Percentiles rank a stretch among this genome's conserved stretches.
Evolutionary conservation across 2,113 vertebrate genomes (phyloP).

Genomic region (Xiphophorus maculatus): DNA sequence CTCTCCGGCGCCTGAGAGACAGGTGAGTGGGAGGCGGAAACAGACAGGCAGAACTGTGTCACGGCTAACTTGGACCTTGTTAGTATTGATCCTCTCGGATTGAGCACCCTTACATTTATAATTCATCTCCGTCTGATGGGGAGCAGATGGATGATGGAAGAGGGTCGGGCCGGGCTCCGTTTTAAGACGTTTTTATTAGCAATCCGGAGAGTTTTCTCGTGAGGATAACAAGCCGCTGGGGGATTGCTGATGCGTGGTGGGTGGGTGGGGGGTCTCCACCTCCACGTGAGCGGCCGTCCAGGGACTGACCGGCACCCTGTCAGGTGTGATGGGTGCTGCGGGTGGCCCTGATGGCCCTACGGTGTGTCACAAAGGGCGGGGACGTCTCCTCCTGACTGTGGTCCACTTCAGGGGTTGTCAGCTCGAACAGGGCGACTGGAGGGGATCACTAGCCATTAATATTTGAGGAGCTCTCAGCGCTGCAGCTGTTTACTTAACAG

Average conservation of each 20-base stretch:
- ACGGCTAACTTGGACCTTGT: constrained; percentile 73
- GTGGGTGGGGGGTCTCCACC: background rate
- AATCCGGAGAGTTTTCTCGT: constrained; percentile 38
- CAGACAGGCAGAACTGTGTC: constrained; percentile 42
- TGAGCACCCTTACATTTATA: constrained; percentile 76
- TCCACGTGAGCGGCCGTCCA: background rate
- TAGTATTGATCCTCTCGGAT: constrained; percentile 77
- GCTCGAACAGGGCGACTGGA: constrained; percentile 46
- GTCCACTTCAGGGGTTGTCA: constrained; percentile 56
- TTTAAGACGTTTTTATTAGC: constrained; percentile 59
- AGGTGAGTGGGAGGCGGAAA: constrained; percentile 24
- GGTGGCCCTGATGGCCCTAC: constrained; percentile 11
- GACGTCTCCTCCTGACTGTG: background rate
- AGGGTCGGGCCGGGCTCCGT: constrained; percentile 26
- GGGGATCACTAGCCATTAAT: constrained; percentile 72
- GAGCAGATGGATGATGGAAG: constrained; percentile 37
- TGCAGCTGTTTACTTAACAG: constrained; percentile 80
- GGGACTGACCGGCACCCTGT: constrained; percentile 11
- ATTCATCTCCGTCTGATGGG: constrained; percentile 72
- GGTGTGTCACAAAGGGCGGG: constrained; percentile 3
- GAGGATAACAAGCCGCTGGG: constrained; percentile 46
- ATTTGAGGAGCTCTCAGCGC: constrained; percentile 72
- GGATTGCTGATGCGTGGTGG: constrained; percentile 3
- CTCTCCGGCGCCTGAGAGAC: constrained; percentile 13
- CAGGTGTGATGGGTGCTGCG: constrained; percentile 31